Evolutionary conservation across 2,113 vertebrate species (phyloP).

Genomic region (Todiramphus saurophagus): DNA sequence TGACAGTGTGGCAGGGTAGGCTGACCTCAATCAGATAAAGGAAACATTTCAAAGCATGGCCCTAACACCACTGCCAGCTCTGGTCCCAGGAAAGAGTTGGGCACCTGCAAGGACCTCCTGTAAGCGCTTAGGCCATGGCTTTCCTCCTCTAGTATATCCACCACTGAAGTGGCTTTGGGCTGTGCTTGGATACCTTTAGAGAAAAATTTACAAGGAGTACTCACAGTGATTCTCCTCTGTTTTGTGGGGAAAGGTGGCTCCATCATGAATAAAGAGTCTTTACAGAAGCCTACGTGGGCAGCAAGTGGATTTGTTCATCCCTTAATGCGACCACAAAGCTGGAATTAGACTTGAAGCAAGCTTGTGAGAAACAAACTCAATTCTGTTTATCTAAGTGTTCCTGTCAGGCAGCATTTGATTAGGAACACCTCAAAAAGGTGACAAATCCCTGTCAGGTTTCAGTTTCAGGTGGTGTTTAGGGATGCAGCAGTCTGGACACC

Average conservation of each 20-base stretch:
- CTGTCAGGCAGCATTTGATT: not conserved
- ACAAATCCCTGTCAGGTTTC: not conserved
- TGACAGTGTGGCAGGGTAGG: not conserved
- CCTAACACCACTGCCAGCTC: not conserved
- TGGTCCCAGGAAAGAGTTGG: not conserved
- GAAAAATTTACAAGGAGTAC: not conserved
- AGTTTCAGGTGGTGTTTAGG: not conserved
- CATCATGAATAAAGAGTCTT: not conserved
- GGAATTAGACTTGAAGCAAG: not conserved
- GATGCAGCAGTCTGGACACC: not conserved
- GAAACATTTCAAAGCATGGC: not conserved
- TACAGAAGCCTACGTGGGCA: not conserved
- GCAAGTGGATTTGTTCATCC: not conserved
- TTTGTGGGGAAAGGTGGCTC: not conserved
- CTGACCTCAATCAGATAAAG: not conserved
- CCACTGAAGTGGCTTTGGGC: rapidly evolving
- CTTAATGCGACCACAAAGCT: not conserved
- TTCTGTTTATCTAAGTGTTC: rapidly evolving
- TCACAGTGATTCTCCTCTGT: not conserved
- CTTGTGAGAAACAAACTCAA: not conserved
- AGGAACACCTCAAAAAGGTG: not conserved
- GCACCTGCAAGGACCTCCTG: not conserved
- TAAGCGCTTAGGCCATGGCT: not conserved
- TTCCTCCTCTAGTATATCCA: not conserved
- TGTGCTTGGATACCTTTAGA: not conserved